Evolutionary conservation across 64 coral and sea anemone genomes (phyloP), one percentile per base, ranked within the genome.

Genomic region (Montipora foliosa): DNA sequence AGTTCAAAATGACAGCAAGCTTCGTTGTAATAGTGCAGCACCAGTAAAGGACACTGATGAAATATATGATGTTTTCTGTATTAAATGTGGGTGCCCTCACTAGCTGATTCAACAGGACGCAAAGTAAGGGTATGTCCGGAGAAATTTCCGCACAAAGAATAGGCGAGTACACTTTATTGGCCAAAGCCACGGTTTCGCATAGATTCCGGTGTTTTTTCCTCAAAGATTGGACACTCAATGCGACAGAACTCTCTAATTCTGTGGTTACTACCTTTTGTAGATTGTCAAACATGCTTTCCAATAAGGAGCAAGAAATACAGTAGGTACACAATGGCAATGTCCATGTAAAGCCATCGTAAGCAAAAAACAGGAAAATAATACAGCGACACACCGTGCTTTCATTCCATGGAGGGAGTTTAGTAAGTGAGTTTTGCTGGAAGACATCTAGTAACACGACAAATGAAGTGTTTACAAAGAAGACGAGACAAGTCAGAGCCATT

Each of bases 161-260:
- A 15, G 44, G 64, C 44, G 62, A 68, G 46, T 69, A 69, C n/a
- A 84, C 82, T 70, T 69, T 66, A 44, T 84, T 17, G 44, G 82
- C 82, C 1, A 70, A 16, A 49, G 60, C 5, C 15, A 84, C 61
- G 7, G 15, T 47, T 48, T 69, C 82, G 45, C 61, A 84, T 6
- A 84, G 16, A 49, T 84, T 68, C 7, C 17, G 61, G 5, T 84
- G 82, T 10, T 70, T 44, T 44, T 69, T 15, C 17, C 62, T 67
- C 29, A 84, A n/a, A 15, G 13, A 69, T 48, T 44, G 1, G 46
- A 84, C 49, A 11, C 5, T 9, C 3, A 49, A 5, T n/a, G 7
- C 29, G 16, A 11, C 2, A 49, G 37, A 5, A 20, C 4, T 69
- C 2, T 69, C 61, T 17, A 5, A 4, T 57, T 57, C 53, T 6